Evolutionary conservation across 92 coral and sea anemone genomes (phyloP).

Genomic region (Parazoanthus swiftii): DNA sequence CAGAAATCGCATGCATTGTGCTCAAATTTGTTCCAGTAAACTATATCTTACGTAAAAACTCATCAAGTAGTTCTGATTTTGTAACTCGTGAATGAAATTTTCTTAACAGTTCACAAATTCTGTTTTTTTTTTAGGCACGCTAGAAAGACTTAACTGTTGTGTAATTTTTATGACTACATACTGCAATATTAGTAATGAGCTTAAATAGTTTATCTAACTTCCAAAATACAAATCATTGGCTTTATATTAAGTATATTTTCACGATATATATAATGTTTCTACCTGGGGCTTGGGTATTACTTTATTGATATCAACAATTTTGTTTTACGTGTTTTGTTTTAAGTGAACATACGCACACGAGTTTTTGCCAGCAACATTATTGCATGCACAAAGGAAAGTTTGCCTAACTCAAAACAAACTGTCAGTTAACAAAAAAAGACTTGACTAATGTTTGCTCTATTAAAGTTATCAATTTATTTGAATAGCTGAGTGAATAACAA

Average conservation of each 20-base stretch:
- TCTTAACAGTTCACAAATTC: background rate
- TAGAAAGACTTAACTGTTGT: background rate
- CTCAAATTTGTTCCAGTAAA: background rate
- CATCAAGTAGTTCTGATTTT: background rate
- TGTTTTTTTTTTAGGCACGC: background rate
- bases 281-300: too few species aligned
- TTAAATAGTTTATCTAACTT: too few species aligned
- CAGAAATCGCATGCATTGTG: background rate
- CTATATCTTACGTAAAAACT: background rate
- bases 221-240: background rate
- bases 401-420: background rate
- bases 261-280: too few species aligned
- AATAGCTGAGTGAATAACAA: background rate
- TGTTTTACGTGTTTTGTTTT: background rate
- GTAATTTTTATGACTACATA: too few species aligned
- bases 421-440: background rate
- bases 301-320: background rate
- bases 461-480: background rate
- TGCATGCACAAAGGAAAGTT: background rate
- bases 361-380: background rate
- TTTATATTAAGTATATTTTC: too few species aligned
- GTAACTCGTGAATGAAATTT: background rate
- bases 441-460: background rate
- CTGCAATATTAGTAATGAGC: too few species aligned
- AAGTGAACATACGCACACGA: background rate